phyloP scores from a whole-genome alignment of 2,888 invertebrate species.

The Germaria angustata region DNA sequence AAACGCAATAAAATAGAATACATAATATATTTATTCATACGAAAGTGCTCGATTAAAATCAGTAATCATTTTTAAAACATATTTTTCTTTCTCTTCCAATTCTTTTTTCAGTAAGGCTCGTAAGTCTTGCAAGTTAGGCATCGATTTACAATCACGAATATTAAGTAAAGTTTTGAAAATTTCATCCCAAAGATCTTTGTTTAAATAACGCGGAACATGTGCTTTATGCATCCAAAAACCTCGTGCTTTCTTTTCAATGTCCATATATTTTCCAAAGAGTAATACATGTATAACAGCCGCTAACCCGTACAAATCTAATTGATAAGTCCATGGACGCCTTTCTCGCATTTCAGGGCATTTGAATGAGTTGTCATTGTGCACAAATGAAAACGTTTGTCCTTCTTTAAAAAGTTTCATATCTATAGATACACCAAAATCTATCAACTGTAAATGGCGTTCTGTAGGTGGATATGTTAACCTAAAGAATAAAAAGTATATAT shows the following conservation, averaged over 20 bases:
- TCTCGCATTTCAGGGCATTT: conserved; percentile 95
- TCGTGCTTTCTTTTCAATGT: conserved; percentile 82
- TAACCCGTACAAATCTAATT: conserved; percentile 94
- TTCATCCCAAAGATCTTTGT: conserved; percentile 87
- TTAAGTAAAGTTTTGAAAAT: conserved; percentile 91
- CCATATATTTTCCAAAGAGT: conserved; percentile 94
- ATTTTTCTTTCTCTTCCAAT: conserved; percentile 75
- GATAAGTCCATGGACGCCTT: conserved; percentile 94
- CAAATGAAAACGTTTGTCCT: conserved; percentile 87
- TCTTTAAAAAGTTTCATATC: conserved; percentile 92
- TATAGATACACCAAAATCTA: conserved; percentile 96
- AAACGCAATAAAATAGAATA: too few species aligned
- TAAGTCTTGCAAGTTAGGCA: conserved; percentile 85
- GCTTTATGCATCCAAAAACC: conserved; percentile 76
- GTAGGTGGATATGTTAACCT: conserved; percentile 81
- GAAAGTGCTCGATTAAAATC: conserved; percentile 76
- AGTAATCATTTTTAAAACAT: conserved; percentile 74
- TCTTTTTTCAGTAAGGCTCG: conserved; percentile 75
- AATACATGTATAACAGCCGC: conserved; percentile 93
- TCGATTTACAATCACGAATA: conserved; percentile 87
- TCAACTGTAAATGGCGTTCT: conserved; percentile 88
- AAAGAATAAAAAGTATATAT: conserved; percentile 77
- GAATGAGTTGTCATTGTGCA: conserved; percentile 85
- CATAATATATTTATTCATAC: background rate
- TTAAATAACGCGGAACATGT: conserved; percentile 82